Evolutionary conservation across 2,113 vertebrate genomes (phyloP), one percentile per base, ranked within the genome.

Genomic region (Zingel zingel): DNA sequence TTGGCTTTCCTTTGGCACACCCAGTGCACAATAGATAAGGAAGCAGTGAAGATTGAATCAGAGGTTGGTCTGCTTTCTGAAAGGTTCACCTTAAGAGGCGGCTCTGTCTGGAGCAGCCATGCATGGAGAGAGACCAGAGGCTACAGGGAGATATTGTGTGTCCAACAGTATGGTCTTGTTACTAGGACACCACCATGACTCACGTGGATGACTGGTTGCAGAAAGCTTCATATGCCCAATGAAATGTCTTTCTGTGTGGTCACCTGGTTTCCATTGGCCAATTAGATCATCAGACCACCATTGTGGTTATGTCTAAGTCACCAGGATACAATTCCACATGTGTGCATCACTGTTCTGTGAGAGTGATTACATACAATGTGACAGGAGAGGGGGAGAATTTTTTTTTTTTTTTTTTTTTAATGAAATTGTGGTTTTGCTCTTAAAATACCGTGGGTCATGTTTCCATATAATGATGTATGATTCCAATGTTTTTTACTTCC

Each of bases 111-210:
- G 62, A 67, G 79, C 88, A 88, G 86, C 82, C 86, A 81, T 87
- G 88, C 81, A 54, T 89, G 85, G 48, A 74, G 74, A 73, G 85
- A 75, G 76, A 53, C 63, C 53, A 21, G 83, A 48, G 87, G 82
- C 76, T 85, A 87, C 89, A 89, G 86, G 85, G 84, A 78, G 82
- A 90, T 74, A 90, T 87, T 89, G 84, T 88, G 88, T 78, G 85
- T 89, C 81, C 79, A 85, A 89, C 91, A 92, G 83, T 88, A 50
- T 76, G 76, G 86, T 85, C 91, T 91, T 89, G 88, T 91, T 92
- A 75, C 90, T 74, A 77, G 65, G 85, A 90, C 86, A 89, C 79
- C 79, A 53, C 78, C 27, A 6, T 79, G 84, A 89, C 77, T 87
- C 81, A 62, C 15, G 65, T 70, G 78, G 82, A 77, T 71, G 64